Percentiles rank a stretch among this genome's conserved stretches.
Evolutionary conservation across 1,140 invertebrate species (phyloP).

Genomic region (Subanguina moxae): DNA sequence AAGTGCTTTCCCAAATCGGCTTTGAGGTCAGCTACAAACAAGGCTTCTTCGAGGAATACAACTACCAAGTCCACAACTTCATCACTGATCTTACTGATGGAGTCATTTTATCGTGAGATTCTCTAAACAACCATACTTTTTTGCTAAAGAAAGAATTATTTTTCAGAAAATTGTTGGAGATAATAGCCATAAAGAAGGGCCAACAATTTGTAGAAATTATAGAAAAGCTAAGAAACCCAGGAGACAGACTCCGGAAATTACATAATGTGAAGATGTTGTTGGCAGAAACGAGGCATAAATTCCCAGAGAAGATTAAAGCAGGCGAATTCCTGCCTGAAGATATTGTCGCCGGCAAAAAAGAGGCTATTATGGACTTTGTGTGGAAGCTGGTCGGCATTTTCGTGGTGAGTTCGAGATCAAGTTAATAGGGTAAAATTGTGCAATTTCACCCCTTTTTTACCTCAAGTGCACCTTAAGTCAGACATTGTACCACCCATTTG

Average conservation of each 20-base stretch:
- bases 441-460: too few species aligned
- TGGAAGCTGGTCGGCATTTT: slow-evolving; percentile 2
- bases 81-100: slow-evolving; percentile 4
- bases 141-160: not conserved
- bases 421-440: not conserved
- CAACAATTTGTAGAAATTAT: slow-evolving; percentile 2
- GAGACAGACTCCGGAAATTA: slow-evolving; percentile 1
- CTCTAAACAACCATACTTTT: not conserved
- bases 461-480: too few species aligned
- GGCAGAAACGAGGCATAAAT: not conserved
- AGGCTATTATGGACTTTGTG: slow-evolving; percentile 1
- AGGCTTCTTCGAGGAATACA: slow-evolving; percentile 13
- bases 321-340: slow-evolving; percentile 1
- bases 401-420: slow-evolving; percentile 1
- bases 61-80: slow-evolving; percentile 7
- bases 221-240: not conserved
- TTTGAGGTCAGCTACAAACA: slow-evolving; percentile 5
- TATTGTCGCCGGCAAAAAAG: not conserved
- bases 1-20: slow-evolving; percentile 9
- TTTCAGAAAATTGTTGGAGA: slow-evolving; percentile 1
- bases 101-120: slow-evolving; percentile 10
- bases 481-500: too few species aligned
- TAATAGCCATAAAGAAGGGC: not conserved
- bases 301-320: not conserved
- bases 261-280: not conserved